Base-by-base conservation (phyloP, 2,888 invertebrate species). In the Chalcosyrphus nemorum region DNA sequence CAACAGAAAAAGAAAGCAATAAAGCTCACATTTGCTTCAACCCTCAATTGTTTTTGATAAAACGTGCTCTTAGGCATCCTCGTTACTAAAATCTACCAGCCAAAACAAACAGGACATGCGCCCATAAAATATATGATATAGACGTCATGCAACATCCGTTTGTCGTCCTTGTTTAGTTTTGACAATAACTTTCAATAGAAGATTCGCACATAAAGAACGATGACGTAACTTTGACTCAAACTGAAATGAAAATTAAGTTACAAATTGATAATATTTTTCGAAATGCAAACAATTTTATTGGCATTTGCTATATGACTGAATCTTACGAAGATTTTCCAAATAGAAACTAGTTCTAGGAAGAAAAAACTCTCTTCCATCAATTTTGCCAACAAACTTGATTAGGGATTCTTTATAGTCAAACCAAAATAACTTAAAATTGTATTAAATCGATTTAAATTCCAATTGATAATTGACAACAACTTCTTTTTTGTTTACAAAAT, bases 51-150 rank as follows among this genome's bases (percentile, higher is more conserved):
- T n/a, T n/a, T n/a, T n/a, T n/a, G n/a, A n/a, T n/a, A n/a, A n/a
- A n/a, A 7, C 11, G 1, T 32, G 9, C 32, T n/a, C 13, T 57
- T 21, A n/a, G 38, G 38, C 38, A 19, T 11, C 13, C 15, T n/a
- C 21, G 21, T 59, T 13, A 15, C 38, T 24, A 7, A 56, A n/a
- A 27, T 27, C 27, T 9, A 32, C 17, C 32, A 17, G 24, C 17
- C 27, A 7, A 43, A 45, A 45, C 5, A 24, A 17, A 21, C 7
- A 38, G 52, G 41, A 41, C 66, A 66, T 66, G 66, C 66, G 66
- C 66, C 17, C 4, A 27, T 9, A 17, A 17, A 24, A 24, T 24
- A 24, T 4, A 24, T 4, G 2, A 4, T 24, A 4, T 24, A 4
- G 7, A 4, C 24, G 38, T 27, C 52, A 38, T 7, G 41, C 27